A percentile compares a stretch with the other conserved stretches of the same genome.
Evolutionary conservation across 2,888 invertebrate species (phyloP).

Genomic region (Hermodice carunculata): DNA sequence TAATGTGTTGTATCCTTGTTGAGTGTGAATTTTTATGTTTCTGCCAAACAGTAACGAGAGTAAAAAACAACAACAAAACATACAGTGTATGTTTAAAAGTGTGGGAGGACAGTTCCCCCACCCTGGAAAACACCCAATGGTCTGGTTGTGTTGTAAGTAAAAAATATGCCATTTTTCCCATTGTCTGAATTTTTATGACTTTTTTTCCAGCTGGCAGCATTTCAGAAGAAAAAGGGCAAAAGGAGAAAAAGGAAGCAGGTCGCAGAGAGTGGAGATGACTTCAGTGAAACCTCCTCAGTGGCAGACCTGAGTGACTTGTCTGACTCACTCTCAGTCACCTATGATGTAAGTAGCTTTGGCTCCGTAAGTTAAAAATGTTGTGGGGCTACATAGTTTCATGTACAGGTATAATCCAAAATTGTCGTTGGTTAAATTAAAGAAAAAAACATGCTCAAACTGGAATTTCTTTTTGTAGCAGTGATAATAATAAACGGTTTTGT

Average conservation of each 20-base stretch:
- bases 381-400: background rate
- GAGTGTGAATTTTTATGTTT: no score
- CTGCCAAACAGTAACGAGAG: no score
- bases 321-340: constrained; percentile 3
- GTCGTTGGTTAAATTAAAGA: background rate
- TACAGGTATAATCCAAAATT: background rate
- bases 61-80: no score
- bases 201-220: constrained; percentile 59
- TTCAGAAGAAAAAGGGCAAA: constrained; percentile 51
- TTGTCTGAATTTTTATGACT: background rate
- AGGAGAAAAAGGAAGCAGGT: constrained; percentile 45
- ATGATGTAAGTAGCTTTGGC: background rate
- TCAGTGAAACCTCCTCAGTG: constrained; percentile 11
- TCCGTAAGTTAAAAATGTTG: background rate
- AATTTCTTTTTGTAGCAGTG: background rate
- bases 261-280: constrained; percentile 13
- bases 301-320: constrained; percentile 16
- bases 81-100: no score
- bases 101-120: no score
- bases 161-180: no score
- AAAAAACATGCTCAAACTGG: background rate
- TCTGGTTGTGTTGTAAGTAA: no score
- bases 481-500: background rate
- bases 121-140: no score
- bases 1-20: no score